phyloP scores from a whole-genome alignment of 2,888 invertebrate species.

The Hypselothyrea guttata region DNA sequence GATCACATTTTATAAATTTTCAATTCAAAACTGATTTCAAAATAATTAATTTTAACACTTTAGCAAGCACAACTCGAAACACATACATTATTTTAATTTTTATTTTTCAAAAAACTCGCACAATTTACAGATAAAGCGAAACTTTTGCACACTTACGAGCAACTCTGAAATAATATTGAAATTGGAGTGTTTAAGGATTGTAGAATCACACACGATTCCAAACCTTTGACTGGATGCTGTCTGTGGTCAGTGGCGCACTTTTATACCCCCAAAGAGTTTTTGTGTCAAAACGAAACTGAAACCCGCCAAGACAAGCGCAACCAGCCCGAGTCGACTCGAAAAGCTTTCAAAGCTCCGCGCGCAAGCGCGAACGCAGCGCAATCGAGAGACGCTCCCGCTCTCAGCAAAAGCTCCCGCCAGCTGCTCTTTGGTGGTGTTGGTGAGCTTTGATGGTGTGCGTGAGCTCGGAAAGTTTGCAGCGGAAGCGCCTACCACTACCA shows the following conservation, averaged over 20 bases:
- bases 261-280: constrained; percentile 81
- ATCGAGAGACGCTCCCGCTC: constrained; percentile 20
- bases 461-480: constrained; percentile 50
- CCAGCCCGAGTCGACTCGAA: constrained; percentile 31
- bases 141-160: constrained; percentile 61
- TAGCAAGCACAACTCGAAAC: background rate
- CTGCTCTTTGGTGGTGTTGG: constrained; percentile 32
- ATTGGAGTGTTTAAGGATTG: constrained; percentile 77
- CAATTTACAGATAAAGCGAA: constrained; percentile 6
- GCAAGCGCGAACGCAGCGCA: too few relatives aligned
- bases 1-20: constrained; percentile 17
- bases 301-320: constrained; percentile 47
- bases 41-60: background rate
- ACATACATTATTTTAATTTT: background rate
- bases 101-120: constrained; percentile 7
- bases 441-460: constrained; percentile 39
- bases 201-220: constrained; percentile 82
- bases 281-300: constrained; percentile 74
- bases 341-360: constrained; percentile 34
- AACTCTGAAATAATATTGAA: constrained; percentile 58
- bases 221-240: constrained; percentile 83
- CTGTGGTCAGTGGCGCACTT: constrained; percentile 82
- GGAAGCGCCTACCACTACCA: constrained; percentile 62
- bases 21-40: too few relatives aligned
- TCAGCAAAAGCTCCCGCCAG: constrained; percentile 27